Percentiles rank a stretch among this genome's conserved stretches.
These are phyloP conservation scores for Typhlichthys subterraneus DNA, from an alignment of 2,797 vertebrate species.

Conservation along the genomic window DNA sequence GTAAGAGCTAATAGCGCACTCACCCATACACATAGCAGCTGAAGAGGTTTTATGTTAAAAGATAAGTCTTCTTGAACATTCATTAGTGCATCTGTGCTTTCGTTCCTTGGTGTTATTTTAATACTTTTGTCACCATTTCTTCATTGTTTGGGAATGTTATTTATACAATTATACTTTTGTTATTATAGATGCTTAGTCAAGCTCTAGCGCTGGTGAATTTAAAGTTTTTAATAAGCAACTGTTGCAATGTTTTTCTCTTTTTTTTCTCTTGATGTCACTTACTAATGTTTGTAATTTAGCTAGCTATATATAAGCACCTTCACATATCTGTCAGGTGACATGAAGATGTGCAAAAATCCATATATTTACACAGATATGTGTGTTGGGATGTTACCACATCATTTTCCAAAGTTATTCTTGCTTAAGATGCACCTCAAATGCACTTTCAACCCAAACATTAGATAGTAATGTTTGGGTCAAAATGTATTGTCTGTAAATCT, in stretches of 20 bases:
- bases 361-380: neutral
- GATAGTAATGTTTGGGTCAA: neutral
- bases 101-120: too few relatives aligned
- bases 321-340: neutral
- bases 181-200: too few relatives aligned
- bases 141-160: too few relatives aligned
- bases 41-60: neutral
- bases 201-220: too few relatives aligned
- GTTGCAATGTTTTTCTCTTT: too few relatives aligned
- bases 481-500: neutral
- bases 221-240: too few relatives aligned
- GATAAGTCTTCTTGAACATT: neutral
- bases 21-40: slow-evolving; percentile 1
- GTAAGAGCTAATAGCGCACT: slow-evolving; percentile 54
- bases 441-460: neutral
- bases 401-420: neutral
- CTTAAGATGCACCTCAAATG: neutral
- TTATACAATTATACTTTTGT: too few relatives aligned
- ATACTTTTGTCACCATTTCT: too few relatives aligned
- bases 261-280: slow-evolving; percentile 10
- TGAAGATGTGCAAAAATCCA: neutral
- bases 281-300: too few relatives aligned
- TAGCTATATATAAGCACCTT: neutral
- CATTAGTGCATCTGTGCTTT: too few relatives aligned
- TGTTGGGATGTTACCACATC: neutral